These are phyloP conservation scores for Phorcus lineatus DNA, from an alignment of 2,888 invertebrate genomes.

Conservation along the genomic window DNA sequence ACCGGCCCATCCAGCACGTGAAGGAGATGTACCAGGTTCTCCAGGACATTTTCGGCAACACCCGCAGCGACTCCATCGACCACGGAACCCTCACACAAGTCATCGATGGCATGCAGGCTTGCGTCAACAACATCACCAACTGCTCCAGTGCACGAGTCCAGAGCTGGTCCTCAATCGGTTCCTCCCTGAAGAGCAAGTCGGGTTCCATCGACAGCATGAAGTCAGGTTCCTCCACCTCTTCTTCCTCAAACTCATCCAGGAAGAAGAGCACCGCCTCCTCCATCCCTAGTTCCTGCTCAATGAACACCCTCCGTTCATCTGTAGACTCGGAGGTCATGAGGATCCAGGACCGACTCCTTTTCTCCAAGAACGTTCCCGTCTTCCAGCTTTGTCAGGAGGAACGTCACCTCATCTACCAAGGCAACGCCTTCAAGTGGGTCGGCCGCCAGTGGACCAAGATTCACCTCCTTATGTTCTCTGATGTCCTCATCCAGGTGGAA, in stretches of 20 bases:
- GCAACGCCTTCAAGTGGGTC: constrained; percentile 64
- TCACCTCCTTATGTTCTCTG: constrained; percentile 66
- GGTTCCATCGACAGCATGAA: constrained; percentile 29
- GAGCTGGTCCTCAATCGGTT: constrained; percentile 59
- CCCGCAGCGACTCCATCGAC: constrained; percentile 54
- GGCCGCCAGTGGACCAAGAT: constrained; percentile 64
- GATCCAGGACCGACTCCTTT: constrained; percentile 69
- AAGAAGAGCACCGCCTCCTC: constrained; percentile 45
- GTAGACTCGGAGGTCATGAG: constrained; percentile 68
- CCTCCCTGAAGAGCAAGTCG: constrained; percentile 43
- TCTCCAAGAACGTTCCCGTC: constrained; percentile 63
- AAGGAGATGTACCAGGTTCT: constrained; percentile 63
- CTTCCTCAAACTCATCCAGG: constrained; percentile 35
- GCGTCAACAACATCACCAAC: constrained; percentile 62
- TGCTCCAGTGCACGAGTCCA: constrained; percentile 62
- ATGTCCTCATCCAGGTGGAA: constrained; percentile 64
- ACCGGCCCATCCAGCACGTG: constrained; percentile 65
- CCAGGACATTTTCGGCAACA: constrained; percentile 62
- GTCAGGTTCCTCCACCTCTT: constrained; percentile 16
- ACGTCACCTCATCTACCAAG: constrained; percentile 70
- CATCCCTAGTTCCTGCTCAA: constrained; percentile 41
- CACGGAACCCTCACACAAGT: constrained; percentile 64
- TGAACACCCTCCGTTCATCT: constrained; percentile 50
- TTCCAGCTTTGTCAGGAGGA: constrained; percentile 69
- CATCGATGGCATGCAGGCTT: constrained; percentile 57